phyloP scores from a whole-genome alignment of 2,113 vertebrate species.

The Trinectes maculatus region DNA sequence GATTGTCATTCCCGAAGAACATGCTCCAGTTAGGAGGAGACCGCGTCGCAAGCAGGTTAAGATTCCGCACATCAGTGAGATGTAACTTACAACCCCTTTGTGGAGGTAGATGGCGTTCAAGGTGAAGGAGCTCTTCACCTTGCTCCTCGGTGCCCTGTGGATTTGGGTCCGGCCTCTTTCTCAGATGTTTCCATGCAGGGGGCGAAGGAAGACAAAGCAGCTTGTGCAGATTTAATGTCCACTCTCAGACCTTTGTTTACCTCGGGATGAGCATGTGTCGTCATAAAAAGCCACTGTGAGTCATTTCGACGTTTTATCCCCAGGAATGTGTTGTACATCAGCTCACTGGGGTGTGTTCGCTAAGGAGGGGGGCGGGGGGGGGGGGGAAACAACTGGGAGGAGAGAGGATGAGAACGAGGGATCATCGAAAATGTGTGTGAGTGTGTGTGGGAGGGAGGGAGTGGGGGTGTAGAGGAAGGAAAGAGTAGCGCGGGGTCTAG shows the following conservation, averaged over 20 bases:
- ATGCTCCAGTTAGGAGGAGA: conserved; percentile 37
- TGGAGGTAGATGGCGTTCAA: conserved; percentile 31
- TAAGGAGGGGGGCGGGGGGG: conserved; percentile 43
- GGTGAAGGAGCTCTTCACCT: conserved; percentile 39
- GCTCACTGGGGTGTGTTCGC: conserved; percentile 22
- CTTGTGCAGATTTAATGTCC: conserved; percentile 67
- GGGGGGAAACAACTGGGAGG: conserved; percentile 41
- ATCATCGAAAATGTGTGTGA: conserved; percentile 18
- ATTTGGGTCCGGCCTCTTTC: conserved; percentile 34
- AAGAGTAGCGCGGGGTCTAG: conserved; percentile 55
- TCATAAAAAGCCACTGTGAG: conserved; percentile 29
- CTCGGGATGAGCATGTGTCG: neutral
- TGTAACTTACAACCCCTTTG: conserved; percentile 20
- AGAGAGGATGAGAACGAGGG: conserved; percentile 23
- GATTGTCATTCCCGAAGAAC: conserved; percentile 52
- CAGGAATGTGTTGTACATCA: conserved; percentile 24
- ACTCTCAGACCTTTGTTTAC: conserved; percentile 36
- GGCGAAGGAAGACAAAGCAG: conserved; percentile 43
- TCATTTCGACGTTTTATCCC: conserved; percentile 39
- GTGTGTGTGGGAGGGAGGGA: neutral
- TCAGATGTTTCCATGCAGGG: conserved; percentile 58
- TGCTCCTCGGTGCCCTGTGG: conserved; percentile 14
- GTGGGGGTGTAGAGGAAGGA: conserved; percentile 15
- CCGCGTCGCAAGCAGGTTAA: neutral
- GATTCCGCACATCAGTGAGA: conserved; percentile 24